phyloP scores from a whole-genome alignment of 2,113 vertebrate genomes.

The Lepisosteus oculatus region DNA sequence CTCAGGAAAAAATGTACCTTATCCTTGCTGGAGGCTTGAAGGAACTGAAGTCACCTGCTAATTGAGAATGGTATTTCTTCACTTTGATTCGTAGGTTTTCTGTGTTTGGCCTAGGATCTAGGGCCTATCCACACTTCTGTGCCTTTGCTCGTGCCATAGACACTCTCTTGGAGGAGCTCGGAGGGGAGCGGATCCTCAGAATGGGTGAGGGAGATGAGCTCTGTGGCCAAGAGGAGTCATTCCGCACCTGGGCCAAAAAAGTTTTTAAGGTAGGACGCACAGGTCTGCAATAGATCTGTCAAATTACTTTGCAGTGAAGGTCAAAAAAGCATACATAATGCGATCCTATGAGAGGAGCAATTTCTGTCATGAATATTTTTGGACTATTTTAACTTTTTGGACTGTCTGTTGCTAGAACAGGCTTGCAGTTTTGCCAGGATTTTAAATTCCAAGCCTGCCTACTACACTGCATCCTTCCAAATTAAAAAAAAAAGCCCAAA shows the following conservation, averaged over 20 bases:
- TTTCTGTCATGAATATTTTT: no score
- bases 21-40: no score
- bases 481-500: no score
- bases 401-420: not conserved
- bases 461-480: no score
- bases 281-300: not conserved
- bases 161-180: conserved; percentile 93
- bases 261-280: conserved; percentile 86
- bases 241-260: conserved; percentile 97
- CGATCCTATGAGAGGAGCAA: no score
- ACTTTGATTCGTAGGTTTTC: conserved; percentile 76
- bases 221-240: conserved; percentile 95
- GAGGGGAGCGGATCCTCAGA: conserved; percentile 92
- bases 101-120: conserved; percentile 91
- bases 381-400: no score
- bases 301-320: not conserved
- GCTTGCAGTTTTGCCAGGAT: not conserved
- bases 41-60: not conserved
- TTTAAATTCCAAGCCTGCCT: no score
- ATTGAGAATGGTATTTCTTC: not conserved
- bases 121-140: conserved; percentile 96
- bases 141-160: conserved; percentile 96
- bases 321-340: no score
- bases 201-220: conserved; percentile 98
- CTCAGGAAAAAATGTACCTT: no score